Base-by-base conservation (phyloP, 2,888 invertebrate species). In the Pammene aurita region DNA sequence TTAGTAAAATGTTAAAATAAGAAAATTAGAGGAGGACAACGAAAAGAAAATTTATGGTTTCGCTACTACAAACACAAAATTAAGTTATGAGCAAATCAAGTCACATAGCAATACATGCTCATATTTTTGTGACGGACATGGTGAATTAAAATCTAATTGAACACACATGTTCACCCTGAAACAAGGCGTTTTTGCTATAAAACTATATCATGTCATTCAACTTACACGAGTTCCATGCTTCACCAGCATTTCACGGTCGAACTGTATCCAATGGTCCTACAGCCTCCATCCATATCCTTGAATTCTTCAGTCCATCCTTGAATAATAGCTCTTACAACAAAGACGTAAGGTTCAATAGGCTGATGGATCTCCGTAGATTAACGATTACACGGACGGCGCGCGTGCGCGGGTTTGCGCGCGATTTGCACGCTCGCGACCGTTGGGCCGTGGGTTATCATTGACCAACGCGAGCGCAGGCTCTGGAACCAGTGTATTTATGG, bases 361-460 rank as follows among this genome's bases (percentile, higher is more conserved):
- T 34, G 57, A 55, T 69, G 71, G 67, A 46, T 66, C 66, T 71
- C 61, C 71, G 57, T 52, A 75, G 72, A 80, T 81, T 81, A 81
- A 68, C 74, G 77, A 81, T 82, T 81, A 82, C 78, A 80, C 73
- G 78, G 73, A 71, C 72, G 57, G 69, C 34, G 74, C 79, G 77
- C 79, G 75, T 74, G 77, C 74, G 75, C 60, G 70, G 70, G 70
- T 16, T 60, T 55, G 67, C 67, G 67, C 67, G 67, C 69, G 69
- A 69, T 69, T 69, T 65, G 61, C 66, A 66, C 66, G 60, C 60
- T 56, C 50, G 66, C 61, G 55, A 52, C 67, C 70, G 56, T n/a
- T 60, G 65, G 52, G 58, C 60, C 35, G 18, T 34, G n/a, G 54
- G 13, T 54, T 54, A 54, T 52, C 52, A 26, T 46, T 46, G 46